Evolutionary conservation across 1,140 invertebrate species (phyloP).

Genomic region (Drosophila albomicans): DNA sequence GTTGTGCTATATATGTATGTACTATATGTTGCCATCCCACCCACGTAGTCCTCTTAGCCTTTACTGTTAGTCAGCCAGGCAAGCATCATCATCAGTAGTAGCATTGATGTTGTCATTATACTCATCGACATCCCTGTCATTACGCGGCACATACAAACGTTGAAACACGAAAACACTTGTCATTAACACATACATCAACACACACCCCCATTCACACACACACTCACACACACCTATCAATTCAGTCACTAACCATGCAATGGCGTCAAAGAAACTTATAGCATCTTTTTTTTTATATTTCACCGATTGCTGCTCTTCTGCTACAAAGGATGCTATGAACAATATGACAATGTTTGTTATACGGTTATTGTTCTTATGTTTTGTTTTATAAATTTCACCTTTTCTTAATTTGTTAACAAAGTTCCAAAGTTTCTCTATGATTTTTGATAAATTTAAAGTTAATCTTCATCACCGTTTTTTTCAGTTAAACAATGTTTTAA

Average conservation of each 20-base stretch:
- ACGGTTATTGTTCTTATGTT: too few relatives aligned
- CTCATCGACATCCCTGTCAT: conserved; percentile 79
- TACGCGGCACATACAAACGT: conserved; percentile 55
- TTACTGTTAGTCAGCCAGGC: conserved; percentile 22
- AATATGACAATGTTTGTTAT: too few relatives aligned
- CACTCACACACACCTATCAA: conserved; percentile 4
- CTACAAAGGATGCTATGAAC: too few relatives aligned
- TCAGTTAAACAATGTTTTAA: too few relatives aligned
- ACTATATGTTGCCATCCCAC: background rate
- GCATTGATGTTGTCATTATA: conserved; percentile 81
- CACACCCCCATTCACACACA: conserved; percentile 5
- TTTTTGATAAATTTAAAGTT: too few relatives aligned
- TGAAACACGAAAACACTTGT: conserved; percentile 76
- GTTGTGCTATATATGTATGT: too few relatives aligned
- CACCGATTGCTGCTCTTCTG: background rate
- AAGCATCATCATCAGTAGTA: conserved; percentile 67
- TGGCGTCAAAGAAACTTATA: conserved; percentile 2
- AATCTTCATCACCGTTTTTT: too few relatives aligned
- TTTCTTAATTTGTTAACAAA: too few relatives aligned
- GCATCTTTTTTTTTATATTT: conserved; percentile 7
- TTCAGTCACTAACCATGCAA: conserved; percentile 3
- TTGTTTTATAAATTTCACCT: too few relatives aligned
- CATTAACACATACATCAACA: conserved; percentile 65
- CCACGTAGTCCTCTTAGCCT: conserved; percentile 12
- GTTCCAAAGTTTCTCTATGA: too few relatives aligned